These are phyloP conservation scores for Eustalomyia histrio DNA, from an alignment of 2,888 invertebrate genomes.

Conservation along the genomic window DNA sequence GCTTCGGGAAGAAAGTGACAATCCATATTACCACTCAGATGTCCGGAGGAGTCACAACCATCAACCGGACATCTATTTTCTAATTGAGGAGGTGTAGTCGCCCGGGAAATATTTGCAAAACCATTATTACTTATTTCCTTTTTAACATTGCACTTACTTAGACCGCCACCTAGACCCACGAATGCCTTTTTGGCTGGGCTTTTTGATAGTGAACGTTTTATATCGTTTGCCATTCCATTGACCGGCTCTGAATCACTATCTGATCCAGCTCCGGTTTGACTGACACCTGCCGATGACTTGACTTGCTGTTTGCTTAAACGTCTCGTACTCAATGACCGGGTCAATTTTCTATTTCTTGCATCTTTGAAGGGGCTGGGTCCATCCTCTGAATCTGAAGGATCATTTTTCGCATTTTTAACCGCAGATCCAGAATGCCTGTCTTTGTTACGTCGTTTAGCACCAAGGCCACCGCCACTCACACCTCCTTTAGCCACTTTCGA, in stretches of 20 bases:
- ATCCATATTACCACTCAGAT: slow-evolving; percentile 89
- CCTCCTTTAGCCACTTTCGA: slow-evolving; percentile 46
- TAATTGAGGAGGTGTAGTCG: slow-evolving; percentile 79
- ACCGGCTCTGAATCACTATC: slow-evolving; percentile 77
- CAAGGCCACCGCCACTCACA: not conserved
- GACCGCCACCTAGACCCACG: slow-evolving; percentile 55
- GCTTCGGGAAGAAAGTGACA: slow-evolving; percentile 94
- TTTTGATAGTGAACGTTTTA: slow-evolving; percentile 81
- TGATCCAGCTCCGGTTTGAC: slow-evolving; percentile 77
- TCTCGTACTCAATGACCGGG: slow-evolving; percentile 85
- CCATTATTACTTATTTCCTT: slow-evolving; percentile 68
- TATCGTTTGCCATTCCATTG: slow-evolving; percentile 72
- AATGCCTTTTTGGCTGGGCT: slow-evolving; percentile 84
- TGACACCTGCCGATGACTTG: slow-evolving; percentile 63
- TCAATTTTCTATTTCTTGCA: slow-evolving; percentile 81
- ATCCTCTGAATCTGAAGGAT: slow-evolving; percentile 70
- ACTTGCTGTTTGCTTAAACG: slow-evolving; percentile 83
- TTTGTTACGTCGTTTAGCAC: slow-evolving; percentile 42
- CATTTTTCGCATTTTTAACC: slow-evolving; percentile 38
- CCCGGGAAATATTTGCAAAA: slow-evolving; percentile 67
- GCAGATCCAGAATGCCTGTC: slow-evolving; percentile 22
- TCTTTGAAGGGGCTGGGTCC: slow-evolving; percentile 73
- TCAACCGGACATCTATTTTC: slow-evolving; percentile 91
- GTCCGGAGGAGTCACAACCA: slow-evolving; percentile 93
- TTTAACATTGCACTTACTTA: slow-evolving; percentile 79